Conservation (phyloP, 2,797 vertebrate genomes). For the Crenichthys baileyi region DNA sequence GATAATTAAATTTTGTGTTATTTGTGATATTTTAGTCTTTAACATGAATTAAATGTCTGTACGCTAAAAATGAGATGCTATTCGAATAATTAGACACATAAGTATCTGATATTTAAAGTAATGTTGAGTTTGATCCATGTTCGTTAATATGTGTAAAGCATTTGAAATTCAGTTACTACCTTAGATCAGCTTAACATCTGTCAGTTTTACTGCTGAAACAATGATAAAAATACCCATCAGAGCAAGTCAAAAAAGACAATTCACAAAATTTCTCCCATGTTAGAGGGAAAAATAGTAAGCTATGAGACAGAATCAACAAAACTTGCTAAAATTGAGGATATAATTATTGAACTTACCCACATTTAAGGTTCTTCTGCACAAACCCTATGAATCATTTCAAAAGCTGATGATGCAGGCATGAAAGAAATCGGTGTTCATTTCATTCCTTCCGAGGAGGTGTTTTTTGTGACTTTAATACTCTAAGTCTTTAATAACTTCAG, state of each 20-base stretch:
- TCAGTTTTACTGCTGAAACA: not conserved
- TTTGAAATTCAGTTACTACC: constrained; percentile 5
- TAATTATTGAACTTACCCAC: constrained; percentile 34
- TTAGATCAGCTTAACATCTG: constrained; percentile 2
- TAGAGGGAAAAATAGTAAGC: constrained; percentile 14
- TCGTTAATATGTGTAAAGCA: constrained; percentile 5
- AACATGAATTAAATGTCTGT: not conserved
- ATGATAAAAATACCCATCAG: not conserved
- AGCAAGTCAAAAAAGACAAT: constrained; percentile 21
- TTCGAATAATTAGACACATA: not conserved
- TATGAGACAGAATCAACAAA: constrained; percentile 26
- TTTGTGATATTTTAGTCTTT: not conserved
- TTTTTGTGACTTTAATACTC: not conserved
- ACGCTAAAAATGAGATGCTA: constrained; percentile 1
- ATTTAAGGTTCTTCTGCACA: not conserved
- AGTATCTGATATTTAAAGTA: not conserved
- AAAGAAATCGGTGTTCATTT: not conserved
- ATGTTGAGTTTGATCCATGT: constrained; percentile 5
- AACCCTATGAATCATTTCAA: not conserved
- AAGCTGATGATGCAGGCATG: constrained; percentile 30
- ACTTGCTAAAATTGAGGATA: constrained; percentile 27
- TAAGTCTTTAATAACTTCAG: constrained; percentile 10
- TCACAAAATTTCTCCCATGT: constrained; percentile 11
- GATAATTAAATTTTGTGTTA: not conserved
- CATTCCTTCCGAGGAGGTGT: too few relatives aligned